phyloP scores from a whole-genome alignment of 2,113 vertebrate species.

The Probosciger aterrimus region DNA sequence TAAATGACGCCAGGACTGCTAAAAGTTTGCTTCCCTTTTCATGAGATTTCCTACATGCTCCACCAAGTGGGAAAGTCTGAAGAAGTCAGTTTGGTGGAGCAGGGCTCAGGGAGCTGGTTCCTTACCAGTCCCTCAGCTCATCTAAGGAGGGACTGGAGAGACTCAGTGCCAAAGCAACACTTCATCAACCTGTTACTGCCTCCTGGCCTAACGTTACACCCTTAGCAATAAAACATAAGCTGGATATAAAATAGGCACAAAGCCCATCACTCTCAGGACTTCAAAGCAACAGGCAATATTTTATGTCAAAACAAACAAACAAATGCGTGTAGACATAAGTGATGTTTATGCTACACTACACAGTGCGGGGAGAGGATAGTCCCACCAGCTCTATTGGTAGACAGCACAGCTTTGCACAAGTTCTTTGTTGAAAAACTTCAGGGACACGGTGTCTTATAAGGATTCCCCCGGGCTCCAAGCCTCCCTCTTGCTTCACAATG shows the following conservation, averaged over 20 bases:
- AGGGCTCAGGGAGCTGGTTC: background rate
- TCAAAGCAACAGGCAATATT: slow-evolving; percentile 28
- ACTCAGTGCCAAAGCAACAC: fast-evolving
- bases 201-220: background rate
- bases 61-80: background rate
- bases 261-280: background rate
- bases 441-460: background rate
- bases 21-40: background rate
- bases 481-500: slow-evolving; percentile 47
- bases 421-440: slow-evolving; percentile 41
- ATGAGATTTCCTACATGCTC: background rate
- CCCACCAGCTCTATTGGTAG: background rate
- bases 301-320: slow-evolving; percentile 40
- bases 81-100: background rate
- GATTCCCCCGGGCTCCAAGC: slow-evolving; percentile 29
- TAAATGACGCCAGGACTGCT: background rate
- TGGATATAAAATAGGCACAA: background rate
- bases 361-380: background rate
- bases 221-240: background rate
- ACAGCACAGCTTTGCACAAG: background rate
- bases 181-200: background rate
- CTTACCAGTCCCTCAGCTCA: background rate
- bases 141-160: background rate
- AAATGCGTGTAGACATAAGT: background rate
- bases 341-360: background rate